Percentiles rank a stretch among this genome's conserved stretches.
Evolutionary conservation across 2,888 invertebrate species (phyloP).

Genomic region (Metopia argyrocephala): DNA sequence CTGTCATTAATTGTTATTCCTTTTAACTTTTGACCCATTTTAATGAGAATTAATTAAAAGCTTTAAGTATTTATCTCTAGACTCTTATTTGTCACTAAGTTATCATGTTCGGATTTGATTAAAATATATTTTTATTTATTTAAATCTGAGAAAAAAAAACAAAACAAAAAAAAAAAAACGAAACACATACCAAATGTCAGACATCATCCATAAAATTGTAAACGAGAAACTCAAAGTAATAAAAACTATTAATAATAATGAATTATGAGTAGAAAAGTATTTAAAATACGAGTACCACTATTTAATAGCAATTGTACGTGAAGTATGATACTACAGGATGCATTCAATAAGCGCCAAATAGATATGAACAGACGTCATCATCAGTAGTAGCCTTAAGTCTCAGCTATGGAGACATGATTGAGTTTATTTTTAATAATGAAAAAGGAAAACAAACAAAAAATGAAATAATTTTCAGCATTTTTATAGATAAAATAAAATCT

Average conservation of each 20-base stretch:
- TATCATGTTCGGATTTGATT: conserved; percentile 49
- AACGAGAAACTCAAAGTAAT: conserved; percentile 48
- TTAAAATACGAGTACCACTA: conserved; percentile 36
- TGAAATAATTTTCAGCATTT: conserved; percentile 49
- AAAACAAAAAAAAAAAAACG: no score
- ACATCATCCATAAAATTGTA: conserved; percentile 56
- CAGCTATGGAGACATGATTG: conserved; percentile 17
- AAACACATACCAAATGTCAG: conserved; percentile 54
- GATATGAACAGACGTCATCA: conserved; percentile 61
- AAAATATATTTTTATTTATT: conserved; percentile 41
- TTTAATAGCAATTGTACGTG: conserved; percentile 20
- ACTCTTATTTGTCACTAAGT: conserved; percentile 15
- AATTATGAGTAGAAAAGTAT: conserved; percentile 60
- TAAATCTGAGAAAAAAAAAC: conserved; percentile 28
- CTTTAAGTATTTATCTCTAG: neutral
- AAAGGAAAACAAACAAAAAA: no score
- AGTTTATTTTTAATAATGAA: conserved; percentile 45
- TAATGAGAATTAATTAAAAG: conserved; percentile 22
- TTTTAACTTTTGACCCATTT: conserved; percentile 55
- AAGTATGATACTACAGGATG: conserved; percentile 62
- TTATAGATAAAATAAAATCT: conserved; percentile 61
- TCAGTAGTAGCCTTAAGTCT: conserved; percentile 1
- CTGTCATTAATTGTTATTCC: neutral
- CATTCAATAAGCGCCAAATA: conserved; percentile 67
- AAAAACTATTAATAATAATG: conserved; percentile 63